Base-by-base conservation (phyloP, 2,113 vertebrate species). In the Tautogolabrus adspersus region DNA sequence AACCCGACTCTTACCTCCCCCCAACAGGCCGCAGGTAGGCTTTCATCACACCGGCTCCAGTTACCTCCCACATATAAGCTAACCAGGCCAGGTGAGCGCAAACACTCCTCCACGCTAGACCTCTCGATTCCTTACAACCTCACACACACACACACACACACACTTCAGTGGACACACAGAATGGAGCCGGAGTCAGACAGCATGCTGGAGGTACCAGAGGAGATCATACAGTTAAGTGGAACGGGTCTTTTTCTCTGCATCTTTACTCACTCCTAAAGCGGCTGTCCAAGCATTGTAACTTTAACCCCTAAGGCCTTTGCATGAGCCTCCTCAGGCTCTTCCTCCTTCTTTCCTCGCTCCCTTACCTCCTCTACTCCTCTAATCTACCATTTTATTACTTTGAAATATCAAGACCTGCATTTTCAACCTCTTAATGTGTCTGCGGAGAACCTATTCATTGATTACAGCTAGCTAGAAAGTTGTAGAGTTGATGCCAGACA, bases 221-320 rank as follows among this genome's bases (percentile, higher is more conserved):
- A 89, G 58, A 87, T 93, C 90, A 77, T 94, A 81, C 94, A 95
- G 94, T 95, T 95, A 95, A 95, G 94, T 95, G 89, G 77, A 88
- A 37, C 22, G 10, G 76, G 46, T 75, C 73, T 84, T 88, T 80
- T 81, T 66, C 70, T 74, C 55, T 67, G 72, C 63, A 46, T 79
- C 75, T 81, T 85, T 79, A 61, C 34, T 80, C 82, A 56, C 63
- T 75, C 75, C 84, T 65, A 13, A 16, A 68, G 59, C 5, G 10
- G 60, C 81, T 72, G 77, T 66, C 72, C 57, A 63, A 64, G 72
- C 60, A 59, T 8, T 69, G 88, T 75, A 84, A 86, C 82, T 66
- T 64, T 83, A 76, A 82, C 84, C 71, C n/a, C 19, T 7, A 3
- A 34, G 66, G 79, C 51, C 75, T 58, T 65, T 81, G 58, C 62